phyloP scores from a whole-genome alignment of 2,797 vertebrate genomes.

The Knipowitschia caucasica region DNA sequence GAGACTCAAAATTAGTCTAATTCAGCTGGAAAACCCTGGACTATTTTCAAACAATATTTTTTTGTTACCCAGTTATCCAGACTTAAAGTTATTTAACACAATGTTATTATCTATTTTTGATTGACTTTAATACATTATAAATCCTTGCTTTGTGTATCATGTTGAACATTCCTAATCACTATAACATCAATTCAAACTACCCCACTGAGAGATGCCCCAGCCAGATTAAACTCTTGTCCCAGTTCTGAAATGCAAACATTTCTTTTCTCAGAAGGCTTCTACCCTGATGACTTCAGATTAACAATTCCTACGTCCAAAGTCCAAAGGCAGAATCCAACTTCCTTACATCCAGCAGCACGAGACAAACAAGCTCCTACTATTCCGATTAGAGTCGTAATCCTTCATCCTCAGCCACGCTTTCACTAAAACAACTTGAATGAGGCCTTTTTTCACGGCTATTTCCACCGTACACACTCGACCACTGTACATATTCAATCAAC shows the following conservation, averaged over 20 bases:
- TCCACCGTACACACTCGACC: neutral
- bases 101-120: no score
- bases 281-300: slow-evolving; percentile 36
- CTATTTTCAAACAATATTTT: no score
- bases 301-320: neutral
- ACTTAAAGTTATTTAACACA: no score
- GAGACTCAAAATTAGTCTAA: no score
- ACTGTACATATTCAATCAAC: no score
- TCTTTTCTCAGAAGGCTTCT: slow-evolving; percentile 20
- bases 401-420: neutral
- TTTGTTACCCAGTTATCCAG: no score
- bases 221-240: slow-evolving; percentile 27
- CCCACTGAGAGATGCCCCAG: neutral
- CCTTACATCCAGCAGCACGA: slow-evolving; percentile 1
- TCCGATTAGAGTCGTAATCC: slow-evolving; percentile 22
- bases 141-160: no score
- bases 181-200: no score
- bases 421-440: neutral
- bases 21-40: no score
- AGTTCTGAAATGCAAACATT: slow-evolving; percentile 22
- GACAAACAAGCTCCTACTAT: slow-evolving; percentile 6
- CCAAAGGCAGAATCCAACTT: neutral
- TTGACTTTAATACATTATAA: no score
- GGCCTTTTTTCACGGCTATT: neutral
- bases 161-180: no score